Evolutionary conservation across 2,888 invertebrate species (phyloP).

Genomic region (Agrochola macilenta): DNA sequence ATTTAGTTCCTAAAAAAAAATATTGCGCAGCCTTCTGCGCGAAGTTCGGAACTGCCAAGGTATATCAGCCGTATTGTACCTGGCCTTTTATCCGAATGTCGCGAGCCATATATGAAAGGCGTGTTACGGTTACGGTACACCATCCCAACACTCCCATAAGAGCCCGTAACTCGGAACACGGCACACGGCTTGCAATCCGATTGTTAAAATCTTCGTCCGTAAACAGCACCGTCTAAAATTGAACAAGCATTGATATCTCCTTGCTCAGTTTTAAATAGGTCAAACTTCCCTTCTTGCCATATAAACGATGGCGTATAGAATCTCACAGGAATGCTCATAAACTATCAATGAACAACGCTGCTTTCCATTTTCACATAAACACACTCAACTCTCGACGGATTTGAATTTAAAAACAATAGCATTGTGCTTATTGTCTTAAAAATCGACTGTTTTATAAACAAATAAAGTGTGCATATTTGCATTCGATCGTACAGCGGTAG

Average conservation of each 20-base stretch:
- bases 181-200: too few species aligned
- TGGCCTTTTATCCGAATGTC: not conserved
- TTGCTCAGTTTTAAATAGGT: constrained; percentile 4
- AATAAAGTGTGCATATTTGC: constrained; percentile 43
- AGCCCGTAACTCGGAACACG: not conserved
- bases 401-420: constrained; percentile 78
- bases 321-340: constrained; percentile 33
- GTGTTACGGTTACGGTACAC: not conserved
- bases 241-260: constrained; percentile 8
- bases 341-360: constrained; percentile 40
- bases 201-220: not conserved
- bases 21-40: too few species aligned
- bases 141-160: not conserved
- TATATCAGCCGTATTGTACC: too few species aligned
- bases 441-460: constrained; percentile 72
- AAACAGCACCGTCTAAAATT: not conserved
- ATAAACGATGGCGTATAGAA: constrained; percentile 19
- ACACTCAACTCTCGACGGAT: constrained; percentile 64
- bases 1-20: too few species aligned
- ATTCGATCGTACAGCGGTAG: constrained; percentile 35
- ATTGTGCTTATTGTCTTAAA: constrained; percentile 67
- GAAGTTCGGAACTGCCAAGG: too few species aligned
- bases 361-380: constrained; percentile 73
- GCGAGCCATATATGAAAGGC: not conserved
- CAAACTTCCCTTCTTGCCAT: constrained; percentile 9